Base-by-base conservation (phyloP, 1,140 invertebrate genomes). In the Helicoverpa zea region DNA sequence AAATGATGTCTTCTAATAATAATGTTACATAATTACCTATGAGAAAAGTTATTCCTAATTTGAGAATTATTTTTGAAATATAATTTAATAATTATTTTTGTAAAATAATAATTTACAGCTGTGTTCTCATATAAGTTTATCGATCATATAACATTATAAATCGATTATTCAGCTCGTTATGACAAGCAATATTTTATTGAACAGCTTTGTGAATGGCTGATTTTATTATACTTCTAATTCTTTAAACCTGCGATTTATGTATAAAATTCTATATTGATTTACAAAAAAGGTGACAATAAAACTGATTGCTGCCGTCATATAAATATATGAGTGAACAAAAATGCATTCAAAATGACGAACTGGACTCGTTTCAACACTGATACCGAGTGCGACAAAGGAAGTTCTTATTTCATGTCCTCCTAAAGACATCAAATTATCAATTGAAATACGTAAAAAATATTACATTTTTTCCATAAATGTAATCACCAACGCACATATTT, bases 91-190 rank as follows among this genome's bases (percentile, higher is more conserved):
- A n/a, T n/a, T n/a, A 23, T 23, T 23, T 23, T 23, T 23, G 23
- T n/a, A 49, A 2, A 66, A 66, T 47, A 49, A 66, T 9, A 43
- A 13, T 68, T 29, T 51, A 23, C 23, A 23, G 2, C 23, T 23
- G 23, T 23, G 23, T 23, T 23, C 23, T 23, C 23, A 23, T 23
- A 0, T 23, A 23, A 23, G 23, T 23, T 23, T 23, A 23, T 23
- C 23, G 23, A 23, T 23, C 23, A 23, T 23, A 23, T 63, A 30
- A 63, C 30, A 63, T 52, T 70, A 52, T 30, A 52, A 70, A 54
- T 70, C 47, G 66, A 70, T 70, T 29, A 52, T 51, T 70, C 18
- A 29, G 66, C 14, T 70, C 66, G 49, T 70, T 70, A 52, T 70
- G 47, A 70, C 49, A 30, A 52, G 23, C 49, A 2, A 52, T 70